Percentiles rank a stretch among this genome's conserved stretches.
phyloP scores from a whole-genome alignment of 2,797 vertebrate species.

The Gephyroberyx darwinii region DNA sequence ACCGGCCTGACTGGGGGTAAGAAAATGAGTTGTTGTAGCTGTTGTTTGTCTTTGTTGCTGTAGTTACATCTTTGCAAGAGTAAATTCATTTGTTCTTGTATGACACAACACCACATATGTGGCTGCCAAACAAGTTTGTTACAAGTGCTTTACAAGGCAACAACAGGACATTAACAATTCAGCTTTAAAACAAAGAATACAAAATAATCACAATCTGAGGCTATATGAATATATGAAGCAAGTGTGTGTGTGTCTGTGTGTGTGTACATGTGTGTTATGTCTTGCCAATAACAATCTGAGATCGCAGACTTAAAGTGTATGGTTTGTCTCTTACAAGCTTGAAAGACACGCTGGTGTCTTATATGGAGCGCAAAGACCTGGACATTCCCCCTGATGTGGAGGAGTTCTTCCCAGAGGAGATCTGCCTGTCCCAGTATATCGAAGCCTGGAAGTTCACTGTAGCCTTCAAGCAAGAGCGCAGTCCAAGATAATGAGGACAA shows the following conservation, averaged over 20 bases:
- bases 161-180: background rate
- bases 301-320: conserved; percentile 11
- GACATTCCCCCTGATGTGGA: conserved; percentile 79
- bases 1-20: conserved; percentile 87
- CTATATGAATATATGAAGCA: background rate
- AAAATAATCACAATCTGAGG: background rate
- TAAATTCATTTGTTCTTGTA: too few relatives aligned
- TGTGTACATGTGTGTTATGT: background rate
- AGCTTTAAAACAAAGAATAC: background rate
- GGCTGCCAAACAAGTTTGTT: too few relatives aligned
- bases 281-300: background rate
- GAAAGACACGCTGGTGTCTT: conserved; percentile 80
- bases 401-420: conserved; percentile 82
- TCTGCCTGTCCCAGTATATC: conserved; percentile 81
- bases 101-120: too few relatives aligned
- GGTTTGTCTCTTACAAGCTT: conserved; percentile 79
- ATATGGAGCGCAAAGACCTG: conserved; percentile 84
- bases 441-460: conserved; percentile 88
- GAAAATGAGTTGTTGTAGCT: background rate
- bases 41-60: background rate
- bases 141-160: too few relatives aligned
- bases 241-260: background rate
- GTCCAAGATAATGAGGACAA: conserved; percentile 58
- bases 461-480: conserved; percentile 78
- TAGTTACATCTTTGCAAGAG: too few relatives aligned